phyloP scores from a whole-genome alignment of 2,113 vertebrate genomes.

The Falco punctatus region DNA sequence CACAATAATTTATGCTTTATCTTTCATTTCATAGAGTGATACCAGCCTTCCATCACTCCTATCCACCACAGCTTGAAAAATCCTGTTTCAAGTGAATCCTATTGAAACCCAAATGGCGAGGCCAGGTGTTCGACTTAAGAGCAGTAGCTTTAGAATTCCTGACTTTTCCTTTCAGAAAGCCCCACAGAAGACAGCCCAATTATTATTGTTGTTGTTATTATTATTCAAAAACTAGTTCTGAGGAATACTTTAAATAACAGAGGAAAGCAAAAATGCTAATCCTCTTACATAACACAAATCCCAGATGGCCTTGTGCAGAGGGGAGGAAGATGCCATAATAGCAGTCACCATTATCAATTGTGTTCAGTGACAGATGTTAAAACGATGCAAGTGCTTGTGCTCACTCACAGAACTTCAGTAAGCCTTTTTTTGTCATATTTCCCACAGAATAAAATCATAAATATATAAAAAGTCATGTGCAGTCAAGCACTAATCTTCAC shows the following conservation, averaged over 20 bases:
- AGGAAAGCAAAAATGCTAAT: conserved; percentile 73
- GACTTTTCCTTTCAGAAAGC: conserved; percentile 53
- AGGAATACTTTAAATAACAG: conserved; percentile 75
- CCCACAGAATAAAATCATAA: not conserved
- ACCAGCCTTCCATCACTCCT: conserved; percentile 24
- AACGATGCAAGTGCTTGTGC: conserved; percentile 11
- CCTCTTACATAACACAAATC: conserved; percentile 71
- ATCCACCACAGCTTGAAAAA: conserved; percentile 49
- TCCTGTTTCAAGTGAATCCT: conserved; percentile 46
- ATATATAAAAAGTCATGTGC: conserved; percentile 16
- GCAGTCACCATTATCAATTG: conserved; percentile 64
- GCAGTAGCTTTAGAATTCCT: conserved; percentile 42
- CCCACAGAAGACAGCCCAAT: conserved; percentile 61
- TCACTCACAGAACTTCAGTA: conserved; percentile 42
- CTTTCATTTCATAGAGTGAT: conserved; percentile 24
- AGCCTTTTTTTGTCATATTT: conserved; percentile 25
- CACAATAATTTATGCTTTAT: conserved; percentile 21
- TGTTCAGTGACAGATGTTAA: conserved; percentile 66
- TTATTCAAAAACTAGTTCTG: conserved; percentile 69
- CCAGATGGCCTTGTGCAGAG: conserved; percentile 73
- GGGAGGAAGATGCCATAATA: conserved; percentile 63
- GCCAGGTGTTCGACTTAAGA: conserved; percentile 66
- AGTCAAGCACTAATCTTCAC: not conserved
- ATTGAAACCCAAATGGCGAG: conserved; percentile 45
- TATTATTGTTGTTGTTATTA: conserved; percentile 68